phyloP scores from a whole-genome alignment of 2,113 vertebrate genomes.

The Aegypius monachus region DNA sequence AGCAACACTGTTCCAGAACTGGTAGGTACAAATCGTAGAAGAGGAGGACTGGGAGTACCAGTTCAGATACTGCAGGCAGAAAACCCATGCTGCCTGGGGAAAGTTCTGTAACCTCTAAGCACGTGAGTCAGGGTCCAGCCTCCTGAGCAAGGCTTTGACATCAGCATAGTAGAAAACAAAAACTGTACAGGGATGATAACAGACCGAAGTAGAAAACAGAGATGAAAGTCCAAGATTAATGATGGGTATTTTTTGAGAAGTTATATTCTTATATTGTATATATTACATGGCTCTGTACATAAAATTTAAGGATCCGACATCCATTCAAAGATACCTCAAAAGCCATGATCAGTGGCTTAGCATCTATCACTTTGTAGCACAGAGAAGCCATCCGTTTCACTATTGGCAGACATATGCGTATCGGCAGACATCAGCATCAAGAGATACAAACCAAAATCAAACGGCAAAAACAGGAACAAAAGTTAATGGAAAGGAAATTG shows the following conservation, averaged over 20 bases:
- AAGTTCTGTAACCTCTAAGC: background rate
- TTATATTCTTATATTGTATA: background rate
- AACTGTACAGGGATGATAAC: background rate
- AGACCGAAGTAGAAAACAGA: background rate
- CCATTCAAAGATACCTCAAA: background rate
- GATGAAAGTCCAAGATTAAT: background rate
- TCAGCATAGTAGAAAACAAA: background rate
- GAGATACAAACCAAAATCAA: background rate
- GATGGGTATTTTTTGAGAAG: fast-evolving
- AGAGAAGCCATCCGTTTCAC: background rate
- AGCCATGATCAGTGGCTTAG: background rate
- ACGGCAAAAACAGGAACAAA: background rate
- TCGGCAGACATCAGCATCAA: background rate
- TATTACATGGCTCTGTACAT: background rate
- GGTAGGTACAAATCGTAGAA: background rate
- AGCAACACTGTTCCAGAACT: background rate
- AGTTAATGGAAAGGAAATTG: background rate
- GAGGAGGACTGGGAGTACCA: background rate
- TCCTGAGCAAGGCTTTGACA: background rate
- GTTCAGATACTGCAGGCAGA: background rate
- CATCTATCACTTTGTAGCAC: background rate
- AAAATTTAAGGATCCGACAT: background rate
- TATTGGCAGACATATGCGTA: background rate
- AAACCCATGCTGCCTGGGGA: background rate
- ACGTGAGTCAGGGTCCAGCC: background rate